Percentiles rank a stretch among this genome's conserved stretches.
Evolutionary conservation across 92 coral and sea anemone genomes (phyloP).

Genomic region (Epizoanthus fatuus): DNA sequence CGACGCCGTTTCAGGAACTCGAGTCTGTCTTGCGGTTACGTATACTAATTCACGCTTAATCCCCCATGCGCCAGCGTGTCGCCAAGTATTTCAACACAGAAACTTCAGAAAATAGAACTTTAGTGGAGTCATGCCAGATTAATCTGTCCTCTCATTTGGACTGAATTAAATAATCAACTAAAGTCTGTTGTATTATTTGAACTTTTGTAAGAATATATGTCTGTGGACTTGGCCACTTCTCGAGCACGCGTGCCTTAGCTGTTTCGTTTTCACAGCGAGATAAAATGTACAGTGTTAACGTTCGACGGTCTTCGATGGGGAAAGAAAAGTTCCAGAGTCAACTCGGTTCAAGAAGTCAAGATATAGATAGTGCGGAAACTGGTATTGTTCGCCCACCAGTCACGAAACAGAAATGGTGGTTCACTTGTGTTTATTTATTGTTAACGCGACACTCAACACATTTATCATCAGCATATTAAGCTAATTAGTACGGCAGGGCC

Average conservation of each 20-base stretch:
- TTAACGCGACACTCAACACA: constrained; percentile 28
- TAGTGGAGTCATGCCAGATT: constrained; percentile 12
- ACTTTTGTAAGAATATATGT: too few species aligned
- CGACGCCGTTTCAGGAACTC: constrained; percentile 1
- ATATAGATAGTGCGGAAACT: neutral
- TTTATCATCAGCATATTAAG: constrained; percentile 17
- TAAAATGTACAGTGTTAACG: neutral
- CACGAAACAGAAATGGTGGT: neutral
- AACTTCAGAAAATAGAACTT: neutral
- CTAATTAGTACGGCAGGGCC: constrained; percentile 2
- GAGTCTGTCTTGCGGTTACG: constrained; percentile 27
- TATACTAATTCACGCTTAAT: constrained; percentile 20
- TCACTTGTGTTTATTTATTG: constrained; percentile 16
- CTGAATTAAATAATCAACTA: constrained; percentile 21
- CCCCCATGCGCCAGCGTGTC: constrained; percentile 41
- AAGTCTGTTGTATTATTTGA: neutral
- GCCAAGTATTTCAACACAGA: constrained; percentile 32
- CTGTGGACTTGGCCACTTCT: neutral
- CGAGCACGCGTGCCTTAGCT: neutral
- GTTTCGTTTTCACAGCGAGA: neutral
- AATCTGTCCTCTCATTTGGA: constrained; percentile 20
- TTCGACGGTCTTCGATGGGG: neutral
- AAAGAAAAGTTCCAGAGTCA: neutral
- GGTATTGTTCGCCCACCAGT: constrained; percentile 15
- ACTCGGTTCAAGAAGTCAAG: neutral